Evolutionary conservation across 2,888 invertebrate species (phyloP).

Genomic region (Machimus atricapillus): DNA sequence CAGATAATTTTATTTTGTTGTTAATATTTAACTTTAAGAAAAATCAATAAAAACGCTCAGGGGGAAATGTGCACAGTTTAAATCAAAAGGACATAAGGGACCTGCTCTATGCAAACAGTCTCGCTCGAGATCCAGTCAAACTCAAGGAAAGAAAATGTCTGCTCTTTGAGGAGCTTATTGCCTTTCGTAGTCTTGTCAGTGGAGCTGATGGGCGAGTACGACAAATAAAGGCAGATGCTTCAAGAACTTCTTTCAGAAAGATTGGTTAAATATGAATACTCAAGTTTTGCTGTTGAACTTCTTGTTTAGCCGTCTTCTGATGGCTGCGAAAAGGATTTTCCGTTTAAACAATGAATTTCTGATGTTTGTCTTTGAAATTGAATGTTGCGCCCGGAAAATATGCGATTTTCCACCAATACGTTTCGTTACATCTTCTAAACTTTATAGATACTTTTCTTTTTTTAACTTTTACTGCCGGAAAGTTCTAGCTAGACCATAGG

Average conservation of each 20-base stretch:
- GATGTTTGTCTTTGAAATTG: neutral
- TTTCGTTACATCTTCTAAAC: neutral
- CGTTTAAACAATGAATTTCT: neutral
- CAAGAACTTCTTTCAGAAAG: neutral
- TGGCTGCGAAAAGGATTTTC: neutral
- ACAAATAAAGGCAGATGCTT: neutral
- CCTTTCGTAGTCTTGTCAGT: neutral
- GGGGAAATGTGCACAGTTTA: neutral
- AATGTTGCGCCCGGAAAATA: neutral
- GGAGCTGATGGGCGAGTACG: neutral
- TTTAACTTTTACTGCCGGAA: too few species aligned
- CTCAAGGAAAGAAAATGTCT: neutral
- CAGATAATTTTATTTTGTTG: neutral
- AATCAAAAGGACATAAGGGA: neutral
- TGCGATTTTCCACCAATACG: neutral
- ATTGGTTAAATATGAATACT: neutral
- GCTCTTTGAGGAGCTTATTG: neutral
- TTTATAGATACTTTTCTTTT: too few species aligned
- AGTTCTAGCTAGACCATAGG: too few species aligned
- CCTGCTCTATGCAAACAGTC: neutral
- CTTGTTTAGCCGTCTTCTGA: neutral
- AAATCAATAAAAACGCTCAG: neutral
- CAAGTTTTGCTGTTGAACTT: neutral
- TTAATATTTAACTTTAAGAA: neutral
- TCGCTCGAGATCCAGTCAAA: neutral